These are phyloP conservation scores for Cenopis cana DNA, from an alignment of 2,888 invertebrate genomes.

Conservation along the genomic window DNA sequence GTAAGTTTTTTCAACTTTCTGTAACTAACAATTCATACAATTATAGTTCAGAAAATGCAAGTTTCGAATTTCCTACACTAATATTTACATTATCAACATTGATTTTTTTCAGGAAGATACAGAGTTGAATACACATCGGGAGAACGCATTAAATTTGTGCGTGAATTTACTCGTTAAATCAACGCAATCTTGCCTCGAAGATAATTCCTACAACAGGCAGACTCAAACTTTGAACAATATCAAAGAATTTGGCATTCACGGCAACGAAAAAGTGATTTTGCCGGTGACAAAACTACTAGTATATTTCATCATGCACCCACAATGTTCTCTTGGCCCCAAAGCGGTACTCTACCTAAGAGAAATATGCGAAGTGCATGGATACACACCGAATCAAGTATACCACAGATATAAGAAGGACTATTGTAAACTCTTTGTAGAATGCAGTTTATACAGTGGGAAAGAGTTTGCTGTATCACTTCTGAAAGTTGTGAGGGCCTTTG, in stretches of 20 bases:
- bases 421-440: constrained; percentile 85
- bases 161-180: constrained; percentile 76
- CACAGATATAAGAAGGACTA: constrained; percentile 86
- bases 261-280: constrained; percentile 70
- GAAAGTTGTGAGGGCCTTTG: constrained; percentile 88
- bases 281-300: constrained; percentile 82
- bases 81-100: not conserved
- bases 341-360: constrained; percentile 85
- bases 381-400: constrained; percentile 85
- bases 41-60: too few relatives aligned
- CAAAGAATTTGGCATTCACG: constrained; percentile 76
- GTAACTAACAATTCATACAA: too few relatives aligned
- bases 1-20: too few relatives aligned
- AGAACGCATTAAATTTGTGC: constrained; percentile 65
- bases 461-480: constrained; percentile 85
- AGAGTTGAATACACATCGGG: constrained; percentile 64
- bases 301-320: constrained; percentile 87
- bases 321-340: constrained; percentile 83
- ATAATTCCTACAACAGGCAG: constrained; percentile 81
- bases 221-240: constrained; percentile 82
- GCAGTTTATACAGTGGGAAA: constrained; percentile 84
- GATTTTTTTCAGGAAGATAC: constrained; percentile 51
- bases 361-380: constrained; percentile 82
- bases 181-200: constrained; percentile 79
- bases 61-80: too few relatives aligned